A percentile compares a stretch with the other conserved stretches of the same genome.
Conservation (phyloP, 2,113 vertebrate genomes). For the Pavo muticus region DNA sequence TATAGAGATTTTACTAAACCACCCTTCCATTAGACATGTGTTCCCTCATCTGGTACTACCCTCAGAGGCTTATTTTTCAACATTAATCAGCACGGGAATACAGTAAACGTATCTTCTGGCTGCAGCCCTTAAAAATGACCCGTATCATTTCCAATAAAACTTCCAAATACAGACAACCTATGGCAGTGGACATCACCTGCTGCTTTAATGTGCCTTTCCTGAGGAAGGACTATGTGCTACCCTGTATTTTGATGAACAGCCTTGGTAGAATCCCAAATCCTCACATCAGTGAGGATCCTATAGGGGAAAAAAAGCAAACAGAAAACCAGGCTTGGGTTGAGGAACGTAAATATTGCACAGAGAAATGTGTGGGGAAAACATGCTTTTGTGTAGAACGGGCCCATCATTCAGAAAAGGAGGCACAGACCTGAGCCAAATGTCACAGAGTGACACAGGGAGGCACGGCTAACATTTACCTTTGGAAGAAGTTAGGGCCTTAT, state of each 20-base stretch:
- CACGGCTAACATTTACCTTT: rapidly evolving
- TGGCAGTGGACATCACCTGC: neutral
- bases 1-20: constrained; percentile 48
- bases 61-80: constrained; percentile 49
- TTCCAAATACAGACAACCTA: neutral
- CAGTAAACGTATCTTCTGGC: constrained; percentile 21
- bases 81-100: constrained; percentile 25
- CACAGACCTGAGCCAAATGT: neutral
- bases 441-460: rapidly evolving
- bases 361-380: neutral
- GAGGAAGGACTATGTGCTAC: neutral
- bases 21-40: constrained; percentile 34
- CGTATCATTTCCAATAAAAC: neutral
- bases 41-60: constrained; percentile 27
- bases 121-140: constrained; percentile 26
- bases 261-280: neutral
- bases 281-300: neutral
- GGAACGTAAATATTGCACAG: neutral
- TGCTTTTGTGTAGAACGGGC: neutral
- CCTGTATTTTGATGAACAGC: neutral
- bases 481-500: neutral
- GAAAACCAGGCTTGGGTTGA: neutral
- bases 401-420: neutral
- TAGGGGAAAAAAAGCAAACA: neutral
- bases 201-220: neutral